Evolutionary conservation across 2,113 vertebrate genomes (phyloP).

Genomic region (Leptosomus discolor): DNA sequence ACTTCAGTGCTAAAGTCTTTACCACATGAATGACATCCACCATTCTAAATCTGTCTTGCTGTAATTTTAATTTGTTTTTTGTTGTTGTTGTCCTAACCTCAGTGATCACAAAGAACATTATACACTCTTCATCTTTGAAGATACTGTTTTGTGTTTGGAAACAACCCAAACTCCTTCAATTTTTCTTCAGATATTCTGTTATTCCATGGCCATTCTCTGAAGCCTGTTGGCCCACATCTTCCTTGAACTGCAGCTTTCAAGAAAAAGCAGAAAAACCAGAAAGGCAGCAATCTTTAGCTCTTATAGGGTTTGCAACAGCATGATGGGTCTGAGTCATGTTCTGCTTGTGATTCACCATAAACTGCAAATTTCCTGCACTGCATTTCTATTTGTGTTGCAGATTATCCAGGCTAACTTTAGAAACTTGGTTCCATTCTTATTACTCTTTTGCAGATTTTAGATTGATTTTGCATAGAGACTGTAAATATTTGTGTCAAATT

Average conservation of each 20-base stretch:
- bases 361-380: not conserved
- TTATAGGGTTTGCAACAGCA: not conserved
- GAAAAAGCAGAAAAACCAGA: not conserved
- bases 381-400: not conserved
- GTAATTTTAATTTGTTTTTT: not conserved
- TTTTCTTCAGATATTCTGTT: not conserved
- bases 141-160: not conserved
- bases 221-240: not conserved
- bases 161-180: not conserved
- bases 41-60: not conserved
- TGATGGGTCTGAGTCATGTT: not conserved
- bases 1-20: not conserved
- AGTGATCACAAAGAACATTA: not conserved
- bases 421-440: not conserved
- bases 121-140: not conserved
- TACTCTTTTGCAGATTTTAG: not conserved
- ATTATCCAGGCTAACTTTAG: not conserved
- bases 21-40: rapidly evolving
- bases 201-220: not conserved
- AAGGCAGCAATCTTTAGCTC: not conserved
- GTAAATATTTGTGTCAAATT: not conserved
- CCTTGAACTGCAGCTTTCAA: not conserved
- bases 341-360: not conserved
- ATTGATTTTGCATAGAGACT: not conserved
- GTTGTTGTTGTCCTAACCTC: not conserved